Evolutionary conservation across 1,140 invertebrate species (phyloP).

Genomic region (Triops cancriformis): DNA sequence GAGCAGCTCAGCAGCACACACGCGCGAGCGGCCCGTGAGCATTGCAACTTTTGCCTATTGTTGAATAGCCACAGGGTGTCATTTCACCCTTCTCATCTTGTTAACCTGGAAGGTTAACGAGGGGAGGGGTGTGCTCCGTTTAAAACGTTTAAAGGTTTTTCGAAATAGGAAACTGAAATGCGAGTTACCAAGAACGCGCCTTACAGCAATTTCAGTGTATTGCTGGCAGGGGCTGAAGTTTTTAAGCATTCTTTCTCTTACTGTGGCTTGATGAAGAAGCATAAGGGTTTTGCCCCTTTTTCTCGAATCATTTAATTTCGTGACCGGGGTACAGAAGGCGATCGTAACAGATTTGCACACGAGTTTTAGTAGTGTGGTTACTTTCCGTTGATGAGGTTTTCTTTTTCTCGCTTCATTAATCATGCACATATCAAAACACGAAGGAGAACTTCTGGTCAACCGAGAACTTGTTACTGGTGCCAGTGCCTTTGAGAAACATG

Average conservation of each 20-base stretch:
- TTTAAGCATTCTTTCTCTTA: too few relatives aligned
- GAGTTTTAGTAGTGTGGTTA: not conserved
- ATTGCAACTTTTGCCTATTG: slow-evolving; percentile 1
- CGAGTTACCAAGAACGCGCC: not conserved
- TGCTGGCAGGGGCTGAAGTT: too few relatives aligned
- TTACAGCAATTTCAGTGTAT: not conserved
- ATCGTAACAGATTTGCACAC: not conserved
- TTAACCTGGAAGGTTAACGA: not conserved
- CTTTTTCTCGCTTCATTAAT: slow-evolving; percentile 1
- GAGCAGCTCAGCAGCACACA: not conserved
- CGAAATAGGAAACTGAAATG: not conserved
- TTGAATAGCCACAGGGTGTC: not conserved
- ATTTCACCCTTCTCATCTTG: slow-evolving; percentile 6
- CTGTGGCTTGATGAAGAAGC: too few relatives aligned
- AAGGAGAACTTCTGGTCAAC: not conserved
- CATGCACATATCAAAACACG: not conserved
- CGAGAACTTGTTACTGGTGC: too few relatives aligned
- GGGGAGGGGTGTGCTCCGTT: not conserved
- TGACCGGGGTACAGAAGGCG: not conserved
- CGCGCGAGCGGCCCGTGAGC: not conserved
- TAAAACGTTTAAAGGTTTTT: not conserved
- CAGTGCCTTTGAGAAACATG: not conserved
- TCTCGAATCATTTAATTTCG: not conserved
- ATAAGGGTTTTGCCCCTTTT: too few relatives aligned
- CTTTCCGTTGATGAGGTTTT: not conserved